Conservation (phyloP, 1,140 invertebrate species). For the Microvelia longipes region DNA sequence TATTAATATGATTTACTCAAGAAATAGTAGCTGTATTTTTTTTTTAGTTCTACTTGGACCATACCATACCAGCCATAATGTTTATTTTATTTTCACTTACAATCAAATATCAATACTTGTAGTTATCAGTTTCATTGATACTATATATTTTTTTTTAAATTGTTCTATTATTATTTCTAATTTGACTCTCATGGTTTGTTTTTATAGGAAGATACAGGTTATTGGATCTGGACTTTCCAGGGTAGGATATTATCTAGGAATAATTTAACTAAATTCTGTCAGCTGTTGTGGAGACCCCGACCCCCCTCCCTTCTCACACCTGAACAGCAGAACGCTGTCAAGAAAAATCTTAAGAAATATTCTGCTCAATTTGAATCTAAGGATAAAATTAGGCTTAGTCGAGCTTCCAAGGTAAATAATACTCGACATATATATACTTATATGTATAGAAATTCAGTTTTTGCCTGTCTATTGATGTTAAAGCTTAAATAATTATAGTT, state of each 20-base stretch:
- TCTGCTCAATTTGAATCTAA: slow-evolving; percentile 90
- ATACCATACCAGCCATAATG: no score
- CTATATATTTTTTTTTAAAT: no score
- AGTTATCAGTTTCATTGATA: no score
- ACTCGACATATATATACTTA: not conserved
- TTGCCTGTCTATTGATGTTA: not conserved
- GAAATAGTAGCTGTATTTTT: no score
- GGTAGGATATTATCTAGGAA: slow-evolving; percentile 65
- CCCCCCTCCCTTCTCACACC: slow-evolving; percentile 68
- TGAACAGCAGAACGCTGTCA: slow-evolving; percentile 80
- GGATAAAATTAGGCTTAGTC: slow-evolving; percentile 79
- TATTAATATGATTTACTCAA: no score
- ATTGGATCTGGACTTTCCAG: slow-evolving; percentile 97
- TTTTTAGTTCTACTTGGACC: no score
- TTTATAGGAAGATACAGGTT: slow-evolving; percentile 69
- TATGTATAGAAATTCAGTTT: not conserved
- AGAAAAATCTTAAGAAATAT: slow-evolving; percentile 97
- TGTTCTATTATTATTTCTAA: no score
- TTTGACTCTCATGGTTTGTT: no score
- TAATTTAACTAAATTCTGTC: slow-evolving; percentile 81
- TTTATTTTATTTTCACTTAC: no score
- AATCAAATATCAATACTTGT: no score
- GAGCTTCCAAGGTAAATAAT: slow-evolving; percentile 73
- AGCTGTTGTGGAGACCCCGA: slow-evolving; percentile 89
- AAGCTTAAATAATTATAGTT: not conserved